phyloP scores from a whole-genome alignment of 2,797 vertebrate species.

The Eulemur rubriventer region DNA sequence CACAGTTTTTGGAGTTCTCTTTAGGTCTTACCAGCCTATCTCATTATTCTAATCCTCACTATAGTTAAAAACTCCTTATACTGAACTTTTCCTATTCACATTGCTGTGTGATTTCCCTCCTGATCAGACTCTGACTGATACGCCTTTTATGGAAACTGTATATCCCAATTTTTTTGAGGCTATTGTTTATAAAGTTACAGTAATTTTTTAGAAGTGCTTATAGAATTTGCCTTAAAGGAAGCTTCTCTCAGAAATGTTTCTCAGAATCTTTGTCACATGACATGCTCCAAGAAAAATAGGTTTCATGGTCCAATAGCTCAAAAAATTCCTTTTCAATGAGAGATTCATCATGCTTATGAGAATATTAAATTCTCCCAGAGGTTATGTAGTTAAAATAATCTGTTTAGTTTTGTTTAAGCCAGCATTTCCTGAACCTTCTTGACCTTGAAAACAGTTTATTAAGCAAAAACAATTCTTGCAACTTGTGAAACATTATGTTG shows the following conservation, averaged over 20 bases:
- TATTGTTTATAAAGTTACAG: neutral
- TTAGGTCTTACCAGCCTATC: neutral
- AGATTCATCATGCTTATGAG: neutral
- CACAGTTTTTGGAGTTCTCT: neutral
- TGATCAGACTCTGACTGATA: neutral
- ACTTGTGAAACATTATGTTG: neutral
- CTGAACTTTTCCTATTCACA: neutral
- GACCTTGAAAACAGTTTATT: neutral
- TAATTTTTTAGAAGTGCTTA: neutral
- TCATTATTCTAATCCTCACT: neutral
- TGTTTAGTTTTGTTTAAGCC: slow-evolving; percentile 22
- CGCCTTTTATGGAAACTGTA: neutral
- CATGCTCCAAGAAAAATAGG: neutral
- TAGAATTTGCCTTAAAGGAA: neutral
- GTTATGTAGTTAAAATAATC: neutral
- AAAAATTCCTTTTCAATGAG: slow-evolving; percentile 11
- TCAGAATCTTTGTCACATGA: neutral
- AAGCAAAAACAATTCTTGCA: slow-evolving; percentile 21
- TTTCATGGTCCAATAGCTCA: neutral
- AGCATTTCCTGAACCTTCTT: neutral
- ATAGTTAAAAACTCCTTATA: neutral
- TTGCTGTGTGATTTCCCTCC: neutral
- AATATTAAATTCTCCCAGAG: slow-evolving; percentile 12
- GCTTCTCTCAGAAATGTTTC: neutral
- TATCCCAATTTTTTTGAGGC: neutral